phyloP scores from a whole-genome alignment of 2,888 invertebrate genomes.

The Pyrochroa serraticornis region DNA sequence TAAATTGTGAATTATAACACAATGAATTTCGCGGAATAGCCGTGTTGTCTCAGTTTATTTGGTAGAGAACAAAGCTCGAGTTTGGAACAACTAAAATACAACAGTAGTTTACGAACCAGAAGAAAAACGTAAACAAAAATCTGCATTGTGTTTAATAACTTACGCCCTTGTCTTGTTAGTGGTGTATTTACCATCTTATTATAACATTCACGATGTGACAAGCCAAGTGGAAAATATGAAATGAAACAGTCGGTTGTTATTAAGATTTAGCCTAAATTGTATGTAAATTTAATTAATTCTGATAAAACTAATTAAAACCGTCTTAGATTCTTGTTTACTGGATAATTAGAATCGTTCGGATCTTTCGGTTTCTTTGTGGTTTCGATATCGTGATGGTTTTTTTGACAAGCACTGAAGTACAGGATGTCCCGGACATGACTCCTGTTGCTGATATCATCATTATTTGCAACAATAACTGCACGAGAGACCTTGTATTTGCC shows the following conservation, averaged over 20 bases:
- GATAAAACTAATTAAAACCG: no score
- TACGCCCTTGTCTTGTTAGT: slow-evolving; percentile 26
- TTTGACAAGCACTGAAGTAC: neutral
- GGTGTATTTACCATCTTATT: slow-evolving; percentile 26
- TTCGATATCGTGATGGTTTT: no score
- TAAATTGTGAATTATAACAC: no score
- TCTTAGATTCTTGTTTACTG: no score
- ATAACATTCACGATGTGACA: slow-evolving; percentile 26
- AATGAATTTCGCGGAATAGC: no score
- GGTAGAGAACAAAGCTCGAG: no score
- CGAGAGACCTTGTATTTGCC: slow-evolving; percentile 9
- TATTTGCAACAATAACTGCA: slow-evolving; percentile 14
- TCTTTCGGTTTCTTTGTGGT: no score
- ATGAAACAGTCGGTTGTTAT: slow-evolving; percentile 14
- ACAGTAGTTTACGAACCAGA: no score
- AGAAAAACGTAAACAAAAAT: slow-evolving; percentile 17
- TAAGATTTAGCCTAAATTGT: neutral
- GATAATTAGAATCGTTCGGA: no score
- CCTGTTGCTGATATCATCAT: slow-evolving; percentile 25
- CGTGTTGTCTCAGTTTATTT: no score
- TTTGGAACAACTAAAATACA: no score
- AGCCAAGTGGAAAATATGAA: slow-evolving; percentile 31
- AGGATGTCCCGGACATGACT: slow-evolving; percentile 30
- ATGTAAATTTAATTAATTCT: no score
- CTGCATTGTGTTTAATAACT: slow-evolving; percentile 18